Percentiles rank a stretch among this genome's conserved stretches.
Evolutionary conservation across 1,140 invertebrate genomes (phyloP).

Genomic region (Drosophila trapezifrons): DNA sequence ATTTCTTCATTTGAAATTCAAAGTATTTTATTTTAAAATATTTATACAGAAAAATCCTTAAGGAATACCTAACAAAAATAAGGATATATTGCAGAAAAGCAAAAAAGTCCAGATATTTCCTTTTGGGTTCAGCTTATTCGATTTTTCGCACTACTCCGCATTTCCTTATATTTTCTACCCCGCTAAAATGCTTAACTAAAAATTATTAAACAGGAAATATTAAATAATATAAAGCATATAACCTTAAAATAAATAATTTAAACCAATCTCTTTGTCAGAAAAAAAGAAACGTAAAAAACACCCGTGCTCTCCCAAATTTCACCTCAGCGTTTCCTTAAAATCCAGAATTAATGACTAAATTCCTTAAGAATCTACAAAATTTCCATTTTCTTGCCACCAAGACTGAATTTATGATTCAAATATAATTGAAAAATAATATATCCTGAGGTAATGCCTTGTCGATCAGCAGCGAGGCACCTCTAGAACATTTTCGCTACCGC

Average conservation of each 20-base stretch:
- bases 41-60: too few relatives aligned
- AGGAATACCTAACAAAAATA: too few relatives aligned
- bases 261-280: too few relatives aligned
- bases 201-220: not conserved
- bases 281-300: rapidly evolving
- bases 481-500: slow-evolving; percentile 27
- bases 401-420: not conserved
- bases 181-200: too few relatives aligned
- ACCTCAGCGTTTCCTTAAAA: not conserved
- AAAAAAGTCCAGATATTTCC: too few relatives aligned
- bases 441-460: slow-evolving; percentile 33
- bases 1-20: too few relatives aligned
- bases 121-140: too few relatives aligned
- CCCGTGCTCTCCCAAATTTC: not conserved
- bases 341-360: not conserved
- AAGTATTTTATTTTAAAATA: too few relatives aligned
- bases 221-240: too few relatives aligned
- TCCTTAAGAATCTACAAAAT: not conserved
- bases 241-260: not conserved
- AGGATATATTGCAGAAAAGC: too few relatives aligned
- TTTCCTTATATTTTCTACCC: too few relatives aligned
- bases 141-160: too few relatives aligned
- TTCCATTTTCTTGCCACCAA: not conserved
- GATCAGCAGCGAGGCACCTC: slow-evolving; percentile 10
- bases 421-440: slow-evolving; percentile 6